Conservation (phyloP, 2,888 invertebrate species). For the Drosophila pseudotalamancana region DNA sequence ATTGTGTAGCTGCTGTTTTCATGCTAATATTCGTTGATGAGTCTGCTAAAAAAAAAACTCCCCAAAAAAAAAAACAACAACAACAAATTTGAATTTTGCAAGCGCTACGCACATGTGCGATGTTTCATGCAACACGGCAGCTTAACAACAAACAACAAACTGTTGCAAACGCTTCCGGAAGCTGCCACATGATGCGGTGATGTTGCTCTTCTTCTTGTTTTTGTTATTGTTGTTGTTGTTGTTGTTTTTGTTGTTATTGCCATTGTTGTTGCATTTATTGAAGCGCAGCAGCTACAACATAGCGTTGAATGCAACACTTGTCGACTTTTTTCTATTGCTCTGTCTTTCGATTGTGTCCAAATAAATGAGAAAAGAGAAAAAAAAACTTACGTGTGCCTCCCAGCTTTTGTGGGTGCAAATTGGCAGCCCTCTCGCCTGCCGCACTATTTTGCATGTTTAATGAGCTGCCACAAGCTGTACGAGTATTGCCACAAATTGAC, state of each 20-base stretch:
- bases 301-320: slow-evolving; percentile 56
- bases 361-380: slow-evolving; percentile 44
- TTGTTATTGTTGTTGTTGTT: too few relatives aligned
- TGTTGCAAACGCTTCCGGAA: slow-evolving; percentile 65
- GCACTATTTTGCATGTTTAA: slow-evolving; percentile 67
- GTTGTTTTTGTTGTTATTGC: slow-evolving; percentile 15
- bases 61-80: slow-evolving; percentile 10
- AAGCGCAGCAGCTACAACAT: slow-evolving; percentile 55
- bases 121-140: slow-evolving; percentile 55
- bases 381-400: slow-evolving; percentile 22
- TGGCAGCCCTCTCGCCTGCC: slow-evolving; percentile 16
- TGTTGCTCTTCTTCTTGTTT: too few relatives aligned
- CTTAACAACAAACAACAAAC: slow-evolving; percentile 38
- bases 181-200: slow-evolving; percentile 57
- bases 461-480: slow-evolving; percentile 72
- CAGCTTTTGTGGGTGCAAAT: slow-evolving; percentile 29
- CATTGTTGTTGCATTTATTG: slow-evolving; percentile 59
- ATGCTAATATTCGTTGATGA: slow-evolving; percentile 35
- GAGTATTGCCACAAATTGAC: slow-evolving; percentile 64
- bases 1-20: slow-evolving; percentile 11
- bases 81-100: slow-evolving; percentile 31
- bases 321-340: slow-evolving; percentile 38
- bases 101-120: slow-evolving; percentile 54
- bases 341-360: slow-evolving; percentile 62
- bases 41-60: slow-evolving; percentile 20